Base-by-base conservation (phyloP, 2,888 invertebrate genomes). In the Sphaerophoria taeniata region DNA sequence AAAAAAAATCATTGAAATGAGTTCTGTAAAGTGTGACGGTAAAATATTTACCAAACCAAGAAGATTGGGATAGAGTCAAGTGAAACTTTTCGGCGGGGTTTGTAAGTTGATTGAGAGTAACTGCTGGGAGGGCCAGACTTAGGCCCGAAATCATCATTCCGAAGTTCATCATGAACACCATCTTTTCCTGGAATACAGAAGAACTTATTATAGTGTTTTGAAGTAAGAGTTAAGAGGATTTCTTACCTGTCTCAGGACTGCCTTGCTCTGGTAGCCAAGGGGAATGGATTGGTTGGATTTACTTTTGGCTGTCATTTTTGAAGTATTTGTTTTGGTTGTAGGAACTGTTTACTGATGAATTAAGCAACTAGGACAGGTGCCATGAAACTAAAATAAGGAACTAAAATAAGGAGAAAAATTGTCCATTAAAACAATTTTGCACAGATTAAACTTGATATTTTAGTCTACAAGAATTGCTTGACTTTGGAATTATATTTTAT, bases 71-170 rank as follows among this genome's bases (percentile, higher is more conserved):
- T 0, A 55, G 49, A 7, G 87, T 88, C 14, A 92, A 87, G 71
- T 89, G 87, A 3, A 90, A 89, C 0, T 88, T 39, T 58, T 91
- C 90, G 4, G 83, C 87, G 6, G 87, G 61, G 74, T 89, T 89
- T 3, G 85, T 90, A 7, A 92, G 87, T 58, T 91, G 90, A 4
- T 78, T 63, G 36, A 91, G 70, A 0, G 90, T 89, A 0, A 92
- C 89, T 2, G 92, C 90, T 36, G 92, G 92, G 70, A 91, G 84
- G 7, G 91, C 92, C 55, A 92, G 43, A 0, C 88, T 89, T 89
- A 92, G 90, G 0, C 92, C 92, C 2, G 89, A 88, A 0, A 92
- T 89, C 9, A 92, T 65, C n/a, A 92, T 85, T 6, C 92, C 91
- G 47, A 92, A 65, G 78, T 92, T 92, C 33, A 90, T 91, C 39